A percentile compares a stretch with the other conserved stretches of the same genome.
phyloP scores from a whole-genome alignment of 2,113 vertebrate genomes.

The Verasper variegatus region DNA sequence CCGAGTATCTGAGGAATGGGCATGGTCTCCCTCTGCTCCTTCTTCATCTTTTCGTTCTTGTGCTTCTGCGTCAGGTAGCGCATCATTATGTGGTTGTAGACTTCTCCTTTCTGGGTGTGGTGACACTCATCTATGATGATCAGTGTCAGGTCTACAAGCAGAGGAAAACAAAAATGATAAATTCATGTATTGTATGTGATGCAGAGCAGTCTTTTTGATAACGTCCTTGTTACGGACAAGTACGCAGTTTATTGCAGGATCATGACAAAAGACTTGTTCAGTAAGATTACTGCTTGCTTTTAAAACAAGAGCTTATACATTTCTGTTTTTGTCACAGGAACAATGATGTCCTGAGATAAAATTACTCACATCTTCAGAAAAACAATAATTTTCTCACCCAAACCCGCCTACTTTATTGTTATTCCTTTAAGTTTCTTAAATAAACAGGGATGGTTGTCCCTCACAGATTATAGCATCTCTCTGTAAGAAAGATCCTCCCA shows the following conservation, averaged over 20 bases:
- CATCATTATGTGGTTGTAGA: constrained; percentile 96
- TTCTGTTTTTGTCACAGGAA: background rate
- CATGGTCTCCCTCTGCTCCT: constrained; percentile 79
- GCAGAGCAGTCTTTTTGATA: no score
- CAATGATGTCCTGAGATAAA: background rate
- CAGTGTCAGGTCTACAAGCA: constrained; percentile 88
- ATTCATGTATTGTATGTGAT: background rate
- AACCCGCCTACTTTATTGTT: background rate
- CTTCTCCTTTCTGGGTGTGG: constrained; percentile 93
- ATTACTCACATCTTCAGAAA: background rate
- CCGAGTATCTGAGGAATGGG: constrained; percentile 92
- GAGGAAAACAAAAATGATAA: background rate
- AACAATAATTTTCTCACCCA: constrained; percentile 13
- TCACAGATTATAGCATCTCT: constrained; percentile 34
- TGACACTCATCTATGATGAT: constrained; percentile 97
- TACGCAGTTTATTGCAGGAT: background rate
- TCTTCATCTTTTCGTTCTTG: constrained; percentile 80
- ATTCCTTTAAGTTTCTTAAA: constrained; percentile 34
- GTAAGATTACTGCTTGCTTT: background rate
- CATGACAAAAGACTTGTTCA: background rate
- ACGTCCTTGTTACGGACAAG: background rate
- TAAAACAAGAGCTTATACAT: background rate
- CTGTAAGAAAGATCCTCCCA: constrained; percentile 26
- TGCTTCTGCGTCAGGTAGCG: constrained; percentile 90
- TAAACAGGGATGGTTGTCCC: constrained; percentile 34